phyloP scores from a whole-genome alignment of 1,140 invertebrate species.

The Drosophila kepulauana region DNA sequence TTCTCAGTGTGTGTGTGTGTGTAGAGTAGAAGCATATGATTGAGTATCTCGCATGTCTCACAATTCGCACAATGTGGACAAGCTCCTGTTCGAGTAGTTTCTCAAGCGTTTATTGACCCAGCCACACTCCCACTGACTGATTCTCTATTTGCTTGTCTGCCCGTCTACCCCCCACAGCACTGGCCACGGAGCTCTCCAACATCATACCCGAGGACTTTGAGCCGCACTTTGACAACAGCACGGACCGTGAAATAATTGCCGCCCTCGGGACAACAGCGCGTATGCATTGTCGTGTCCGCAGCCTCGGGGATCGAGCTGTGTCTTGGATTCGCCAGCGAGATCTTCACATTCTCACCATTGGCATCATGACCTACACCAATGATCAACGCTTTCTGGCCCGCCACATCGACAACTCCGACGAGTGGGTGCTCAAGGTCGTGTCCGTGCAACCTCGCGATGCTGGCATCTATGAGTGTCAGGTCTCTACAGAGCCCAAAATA shows the following conservation, averaged over 20 bases:
- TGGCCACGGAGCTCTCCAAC: constrained; percentile 71
- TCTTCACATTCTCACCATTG: constrained; percentile 91
- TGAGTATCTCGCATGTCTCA: constrained; percentile 27
- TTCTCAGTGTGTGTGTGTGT: constrained; percentile 11
- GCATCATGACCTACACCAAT: constrained; percentile 91
- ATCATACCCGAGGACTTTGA: constrained; percentile 85
- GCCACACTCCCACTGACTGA: not conserved
- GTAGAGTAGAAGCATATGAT: constrained; percentile 6
- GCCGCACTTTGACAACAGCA: constrained; percentile 95
- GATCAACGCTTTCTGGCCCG: constrained; percentile 91
- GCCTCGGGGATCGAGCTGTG: constrained; percentile 93
- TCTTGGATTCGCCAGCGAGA: constrained; percentile 92
- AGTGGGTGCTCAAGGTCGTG: constrained; percentile 93
- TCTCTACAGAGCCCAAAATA: constrained; percentile 94
- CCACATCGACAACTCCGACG: constrained; percentile 93
- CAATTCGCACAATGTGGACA: constrained; percentile 9
- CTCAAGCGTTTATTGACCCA: constrained; percentile 43
- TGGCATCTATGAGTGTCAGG: constrained; percentile 93
- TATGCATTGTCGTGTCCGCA: constrained; percentile 92
- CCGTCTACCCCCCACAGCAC: constrained; percentile 15
- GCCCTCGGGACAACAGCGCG: constrained; percentile 94
- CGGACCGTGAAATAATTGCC: constrained; percentile 92
- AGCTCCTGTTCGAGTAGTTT: constrained; percentile 25
- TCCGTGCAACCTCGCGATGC: constrained; percentile 92
- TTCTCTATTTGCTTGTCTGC: not conserved